Percentiles rank a stretch among this genome's conserved stretches.
Conservation (phyloP, 30 jellyfish, hydroid and myxozoan species). For the Aurelia aurita complex sp. Pacific region DNA sequence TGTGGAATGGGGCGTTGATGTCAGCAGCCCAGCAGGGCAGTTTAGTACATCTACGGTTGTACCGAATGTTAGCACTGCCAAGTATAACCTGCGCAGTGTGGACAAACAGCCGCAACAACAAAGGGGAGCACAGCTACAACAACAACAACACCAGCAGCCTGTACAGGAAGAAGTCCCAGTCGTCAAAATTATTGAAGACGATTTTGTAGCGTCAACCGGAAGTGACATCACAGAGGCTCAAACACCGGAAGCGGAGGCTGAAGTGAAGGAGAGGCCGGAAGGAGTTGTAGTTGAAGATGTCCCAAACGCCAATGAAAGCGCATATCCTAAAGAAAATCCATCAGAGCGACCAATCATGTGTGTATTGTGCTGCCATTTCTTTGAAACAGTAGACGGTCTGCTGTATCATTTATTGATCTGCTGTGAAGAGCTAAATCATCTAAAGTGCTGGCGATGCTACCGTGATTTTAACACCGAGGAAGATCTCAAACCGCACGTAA, state of each 20-base stretch:
- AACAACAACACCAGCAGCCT: too few species aligned
- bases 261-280: background rate
- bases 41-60: background rate
- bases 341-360: slow-evolving; percentile 14
- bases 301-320: background rate
- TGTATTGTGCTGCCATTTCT: slow-evolving; percentile 18
- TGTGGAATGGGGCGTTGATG: background rate
- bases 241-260: background rate
- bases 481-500: background rate
- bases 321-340: background rate
- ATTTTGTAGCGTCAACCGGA: background rate
- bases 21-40: too few species aligned
- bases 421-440: slow-evolving; percentile 3
- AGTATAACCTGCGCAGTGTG: background rate
- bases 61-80: background rate
- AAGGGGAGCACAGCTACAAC: background rate
- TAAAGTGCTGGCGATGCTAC: slow-evolving; percentile 44
- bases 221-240: background rate
- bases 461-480: background rate
- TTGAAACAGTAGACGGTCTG: slow-evolving; percentile 11
- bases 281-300: background rate
- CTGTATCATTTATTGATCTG: slow-evolving; percentile 18
- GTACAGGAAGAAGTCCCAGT: too few species aligned
- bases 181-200: background rate
- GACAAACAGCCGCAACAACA: background rate